Conservation (phyloP, 2,888 invertebrate species). For the Melipona bicolor region DNA sequence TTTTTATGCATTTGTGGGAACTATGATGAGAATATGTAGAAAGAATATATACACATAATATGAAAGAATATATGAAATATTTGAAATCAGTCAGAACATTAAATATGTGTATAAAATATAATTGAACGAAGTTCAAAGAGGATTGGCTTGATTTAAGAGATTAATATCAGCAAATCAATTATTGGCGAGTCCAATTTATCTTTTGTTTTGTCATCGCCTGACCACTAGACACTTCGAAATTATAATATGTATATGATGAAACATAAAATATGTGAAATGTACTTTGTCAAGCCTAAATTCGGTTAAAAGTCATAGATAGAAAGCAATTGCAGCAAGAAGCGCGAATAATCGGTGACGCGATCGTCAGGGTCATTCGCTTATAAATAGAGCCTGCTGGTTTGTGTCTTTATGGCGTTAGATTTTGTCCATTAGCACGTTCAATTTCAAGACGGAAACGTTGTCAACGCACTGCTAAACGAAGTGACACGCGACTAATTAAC, state of each 20-base stretch:
- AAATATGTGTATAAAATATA: no score
- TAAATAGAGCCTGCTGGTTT: conserved; percentile 9
- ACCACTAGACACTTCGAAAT: neutral
- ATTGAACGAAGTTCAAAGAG: no score
- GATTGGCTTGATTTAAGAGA: no score
- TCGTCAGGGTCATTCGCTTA: conserved; percentile 14
- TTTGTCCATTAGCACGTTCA: conserved; percentile 8
- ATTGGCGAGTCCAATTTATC: neutral
- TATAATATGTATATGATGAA: no score
- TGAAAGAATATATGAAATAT: no score
- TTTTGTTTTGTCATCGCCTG: neutral
- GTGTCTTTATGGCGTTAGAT: conserved; percentile 9
- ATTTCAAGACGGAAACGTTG: neutral
- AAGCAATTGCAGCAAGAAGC: conserved; percentile 14
- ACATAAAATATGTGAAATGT: neutral
- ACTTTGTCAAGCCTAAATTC: neutral
- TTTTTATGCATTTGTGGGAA: neutral
- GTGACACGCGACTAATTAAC: neutral
- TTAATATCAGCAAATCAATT: no score
- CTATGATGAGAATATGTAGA: no score
- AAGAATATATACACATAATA: no score
- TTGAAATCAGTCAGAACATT: no score
- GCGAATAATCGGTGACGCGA: conserved; percentile 28
- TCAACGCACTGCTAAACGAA: neutral
- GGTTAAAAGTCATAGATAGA: conserved; percentile 12